Evolutionary conservation across 2,888 invertebrate genomes (phyloP), one percentile per base, ranked within the genome.

Genomic region (Rhyacophila evoluta): DNA sequence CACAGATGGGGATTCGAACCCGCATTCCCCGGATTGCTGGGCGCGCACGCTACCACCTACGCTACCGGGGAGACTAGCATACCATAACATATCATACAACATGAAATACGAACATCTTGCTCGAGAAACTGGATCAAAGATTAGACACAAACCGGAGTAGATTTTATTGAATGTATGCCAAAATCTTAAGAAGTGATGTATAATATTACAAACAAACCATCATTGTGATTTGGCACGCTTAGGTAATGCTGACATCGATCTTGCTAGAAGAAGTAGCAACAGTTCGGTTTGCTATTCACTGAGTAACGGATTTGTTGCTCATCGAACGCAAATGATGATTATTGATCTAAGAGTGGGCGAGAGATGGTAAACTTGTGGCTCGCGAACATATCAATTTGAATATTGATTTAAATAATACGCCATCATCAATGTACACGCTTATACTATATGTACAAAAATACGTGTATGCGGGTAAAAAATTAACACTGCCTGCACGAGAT

Each of bases 261-360:
- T 19, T 2, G 6, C 29, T 6, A 33, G 29, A 33, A 33, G 29
- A 25, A 19, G 55, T 55, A 55, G 12, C 15, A 55, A 19, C 55
- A 33, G 29, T 55, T 19, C 19, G 25, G 25, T 55, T 55, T 19
- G 55, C 25, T 55, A 55, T 55, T 55, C 25, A 55, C 55, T 6
- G 55, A 55, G 55, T 55, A 55, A 55, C 55, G 55, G 55, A 55
- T 55, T 55, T 19, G 10, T 19, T 55, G 55, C 55, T 55, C 55
- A 55, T 55, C 55, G 55, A 55, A 19, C 55, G 25, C 55, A 55
- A 55, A 12, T 55, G 55, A 55, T 55, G 55, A 55, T 55, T 55
- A 55, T 55, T 55, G 55, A 55, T 55, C 25, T 55, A 8, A 55
- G 55, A 12, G 25, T 19, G 2, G 5, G 19, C 10, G 10, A 15